These are phyloP conservation scores for Phataginus tetradactyla DNA, from an alignment of 2,797 vertebrate species.

Conservation along the genomic window DNA sequence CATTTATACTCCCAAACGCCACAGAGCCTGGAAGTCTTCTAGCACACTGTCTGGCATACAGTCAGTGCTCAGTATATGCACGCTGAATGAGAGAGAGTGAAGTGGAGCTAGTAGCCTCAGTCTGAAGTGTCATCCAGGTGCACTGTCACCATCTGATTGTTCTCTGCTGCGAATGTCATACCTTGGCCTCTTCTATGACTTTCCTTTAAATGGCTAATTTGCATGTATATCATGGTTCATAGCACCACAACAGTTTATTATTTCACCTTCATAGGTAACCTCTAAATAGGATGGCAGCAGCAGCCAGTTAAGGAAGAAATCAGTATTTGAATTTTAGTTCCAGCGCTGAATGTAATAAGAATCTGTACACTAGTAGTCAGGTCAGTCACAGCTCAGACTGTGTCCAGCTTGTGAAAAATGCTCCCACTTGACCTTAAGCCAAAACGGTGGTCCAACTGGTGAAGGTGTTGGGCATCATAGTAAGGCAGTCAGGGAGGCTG, in stretches of 20 bases:
- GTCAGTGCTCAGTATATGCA: not conserved
- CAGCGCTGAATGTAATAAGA: not conserved
- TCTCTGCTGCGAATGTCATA: not conserved
- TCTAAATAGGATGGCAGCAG: not conserved
- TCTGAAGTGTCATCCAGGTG: not conserved
- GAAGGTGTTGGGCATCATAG: not conserved
- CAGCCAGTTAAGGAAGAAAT: not conserved
- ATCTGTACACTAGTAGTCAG: not conserved
- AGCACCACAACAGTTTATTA: not conserved
- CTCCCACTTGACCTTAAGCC: not conserved
- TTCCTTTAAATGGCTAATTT: slow-evolving; percentile 23
- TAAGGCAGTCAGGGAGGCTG: not conserved
- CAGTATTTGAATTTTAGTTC: slow-evolving; percentile 18
- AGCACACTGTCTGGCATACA: not conserved
- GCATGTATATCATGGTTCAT: not conserved
- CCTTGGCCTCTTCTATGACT: not conserved
- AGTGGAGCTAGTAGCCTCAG: not conserved
- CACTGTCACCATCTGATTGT: not conserved
- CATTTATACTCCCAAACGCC: not conserved
- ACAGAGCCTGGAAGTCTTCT: not conserved
- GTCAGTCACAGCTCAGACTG: not conserved
- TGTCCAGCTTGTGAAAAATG: not conserved
- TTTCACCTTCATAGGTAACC: not conserved
- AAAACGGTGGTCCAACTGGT: not conserved
- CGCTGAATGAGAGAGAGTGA: not conserved